Conservation (phyloP, 2,888 invertebrate genomes). For the Gisinianus flammeolus region DNA sequence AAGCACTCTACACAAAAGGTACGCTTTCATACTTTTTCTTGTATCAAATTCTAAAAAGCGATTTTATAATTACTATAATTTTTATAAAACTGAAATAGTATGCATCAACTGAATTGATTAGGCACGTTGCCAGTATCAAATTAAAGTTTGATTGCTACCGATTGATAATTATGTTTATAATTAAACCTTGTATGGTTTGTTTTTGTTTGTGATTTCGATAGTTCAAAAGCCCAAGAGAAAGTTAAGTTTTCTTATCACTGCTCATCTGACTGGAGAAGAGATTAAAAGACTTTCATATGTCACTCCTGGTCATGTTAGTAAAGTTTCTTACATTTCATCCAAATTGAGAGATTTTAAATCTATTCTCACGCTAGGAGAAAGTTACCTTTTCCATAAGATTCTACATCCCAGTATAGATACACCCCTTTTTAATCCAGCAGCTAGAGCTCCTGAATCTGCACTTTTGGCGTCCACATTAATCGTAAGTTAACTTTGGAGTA, state of each 20-base stretch:
- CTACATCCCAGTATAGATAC: slow-evolving; percentile 26
- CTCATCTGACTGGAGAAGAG: neutral
- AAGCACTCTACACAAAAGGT: slow-evolving; percentile 4
- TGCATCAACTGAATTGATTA: too few relatives aligned
- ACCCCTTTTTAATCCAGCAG: neutral
- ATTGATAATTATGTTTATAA: neutral
- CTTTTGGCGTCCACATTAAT: too few relatives aligned
- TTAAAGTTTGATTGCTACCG: neutral
- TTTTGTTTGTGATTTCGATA: neutral
- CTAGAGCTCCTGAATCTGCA: slow-evolving; percentile 1
- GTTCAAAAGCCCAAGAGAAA: neutral
- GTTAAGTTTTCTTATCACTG: neutral
- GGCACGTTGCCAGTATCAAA: too few relatives aligned
- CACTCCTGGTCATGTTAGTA: slow-evolving; percentile 16
- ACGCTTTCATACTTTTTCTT: too few relatives aligned
- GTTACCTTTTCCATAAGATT: slow-evolving; percentile 36
- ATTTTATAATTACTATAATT: too few relatives aligned
- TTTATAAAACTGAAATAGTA: too few relatives aligned
- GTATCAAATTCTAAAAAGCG: too few relatives aligned
- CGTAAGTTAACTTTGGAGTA: too few relatives aligned
- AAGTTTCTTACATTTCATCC: slow-evolving; percentile 44
- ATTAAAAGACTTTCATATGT: neutral
- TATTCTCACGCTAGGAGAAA: slow-evolving; percentile 37
- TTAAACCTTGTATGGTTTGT: too few relatives aligned
- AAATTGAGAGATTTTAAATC: slow-evolving; percentile 50